phyloP scores from a whole-genome alignment of 2,888 invertebrate genomes.

The Xylophagus ater region DNA sequence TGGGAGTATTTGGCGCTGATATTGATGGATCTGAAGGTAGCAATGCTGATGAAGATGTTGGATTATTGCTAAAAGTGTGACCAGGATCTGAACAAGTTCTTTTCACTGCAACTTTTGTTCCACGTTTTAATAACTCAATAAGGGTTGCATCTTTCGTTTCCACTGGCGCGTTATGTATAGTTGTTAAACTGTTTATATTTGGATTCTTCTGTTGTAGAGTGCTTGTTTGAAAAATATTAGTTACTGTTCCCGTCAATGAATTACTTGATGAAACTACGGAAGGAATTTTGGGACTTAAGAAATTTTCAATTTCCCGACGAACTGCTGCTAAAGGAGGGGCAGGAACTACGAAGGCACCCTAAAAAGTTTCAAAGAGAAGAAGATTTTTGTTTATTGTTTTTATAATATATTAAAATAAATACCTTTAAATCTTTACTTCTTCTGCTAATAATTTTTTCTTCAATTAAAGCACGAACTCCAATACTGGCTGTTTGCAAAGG shows the following conservation, averaged over 20 bases:
- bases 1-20: slow-evolving; percentile 40
- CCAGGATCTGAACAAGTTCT: slow-evolving; percentile 58
- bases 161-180: slow-evolving; percentile 36
- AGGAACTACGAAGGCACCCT: slow-evolving; percentile 40
- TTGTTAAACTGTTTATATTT: no score
- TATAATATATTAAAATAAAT: slow-evolving; percentile 7
- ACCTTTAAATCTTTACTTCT: slow-evolving; percentile 45
- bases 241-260: slow-evolving; percentile 20
- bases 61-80: slow-evolving; percentile 41
- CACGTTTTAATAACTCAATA: slow-evolving; percentile 65
- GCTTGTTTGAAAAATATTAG: slow-evolving; percentile 27
- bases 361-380: slow-evolving; percentile 1
- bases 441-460: slow-evolving; percentile 87
- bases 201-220: no score
- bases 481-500: slow-evolving; percentile 87
- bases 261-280: slow-evolving; percentile 12
- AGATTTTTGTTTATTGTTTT: not conserved
- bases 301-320: slow-evolving; percentile 36
- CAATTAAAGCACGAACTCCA: slow-evolving; percentile 79
- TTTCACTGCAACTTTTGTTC: slow-evolving; percentile 59
- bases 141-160: slow-evolving; percentile 61
- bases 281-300: slow-evolving; percentile 31
- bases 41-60: slow-evolving; percentile 33
- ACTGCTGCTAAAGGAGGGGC: slow-evolving; percentile 35
- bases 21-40: slow-evolving; percentile 23